A percentile compares a stretch with the other conserved stretches of the same genome.
Conservation (phyloP, 2,888 invertebrate species). For the Bimastos eiseni region DNA sequence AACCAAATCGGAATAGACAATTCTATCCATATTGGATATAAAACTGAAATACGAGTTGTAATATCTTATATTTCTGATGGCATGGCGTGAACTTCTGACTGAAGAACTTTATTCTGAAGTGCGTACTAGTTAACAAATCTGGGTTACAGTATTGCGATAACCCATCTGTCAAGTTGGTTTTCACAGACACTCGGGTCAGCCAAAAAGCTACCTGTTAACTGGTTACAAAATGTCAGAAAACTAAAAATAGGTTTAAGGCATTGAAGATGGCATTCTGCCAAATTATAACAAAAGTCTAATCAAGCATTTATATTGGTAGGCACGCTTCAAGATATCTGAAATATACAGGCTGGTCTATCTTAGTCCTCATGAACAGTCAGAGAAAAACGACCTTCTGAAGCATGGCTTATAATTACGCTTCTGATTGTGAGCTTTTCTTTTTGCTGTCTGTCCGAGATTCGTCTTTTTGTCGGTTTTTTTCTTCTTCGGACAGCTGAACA, state of each 20-base stretch:
- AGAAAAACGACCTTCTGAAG: not conserved
- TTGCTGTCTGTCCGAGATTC: slow-evolving; percentile 4
- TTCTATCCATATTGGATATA: not conserved
- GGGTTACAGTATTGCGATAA: not conserved
- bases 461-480: slow-evolving; percentile 9
- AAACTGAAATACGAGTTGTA: not conserved
- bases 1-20: not conserved
- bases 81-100: not conserved
- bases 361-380: not conserved
- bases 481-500: slow-evolving; percentile 8
- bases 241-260: not conserved
- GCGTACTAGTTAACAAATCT: not conserved
- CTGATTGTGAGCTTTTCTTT: slow-evolving; percentile 6
- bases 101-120: not conserved
- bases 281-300: slow-evolving; percentile 3
- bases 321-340: slow-evolving; percentile 5
- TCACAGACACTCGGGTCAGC: not conserved
- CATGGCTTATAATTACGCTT: slow-evolving; percentile 13
- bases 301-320: slow-evolving; percentile 13
- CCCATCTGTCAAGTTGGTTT: not conserved
- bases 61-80: not conserved
- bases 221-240: slow-evolving; percentile 5
- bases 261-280: slow-evolving; percentile 4
- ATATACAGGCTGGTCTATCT: slow-evolving; percentile 1
- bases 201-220: slow-evolving; percentile 13